Base-by-base conservation (phyloP, 2,888 invertebrate species). In the Hirtodrosophila duncani region DNA sequence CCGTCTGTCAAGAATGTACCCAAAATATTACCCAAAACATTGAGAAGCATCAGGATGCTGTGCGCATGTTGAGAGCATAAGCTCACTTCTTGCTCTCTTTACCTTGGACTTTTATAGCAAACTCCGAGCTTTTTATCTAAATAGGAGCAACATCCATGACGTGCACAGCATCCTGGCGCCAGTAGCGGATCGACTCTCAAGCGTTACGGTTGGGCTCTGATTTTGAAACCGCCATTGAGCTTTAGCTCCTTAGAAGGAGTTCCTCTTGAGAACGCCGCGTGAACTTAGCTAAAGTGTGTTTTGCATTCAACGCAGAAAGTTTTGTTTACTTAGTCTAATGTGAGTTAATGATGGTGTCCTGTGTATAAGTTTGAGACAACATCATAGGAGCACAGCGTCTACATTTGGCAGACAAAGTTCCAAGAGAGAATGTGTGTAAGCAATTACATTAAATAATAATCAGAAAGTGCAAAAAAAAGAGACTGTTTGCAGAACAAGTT, bases 101-200 rank as follows among this genome's bases (percentile, higher is more conserved):
- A 30, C 14, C 34, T n/a, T 9, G 1, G 20, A 23, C 11, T 37
- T 74, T 75, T 75, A 75, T 75, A 38, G 75, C 63, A 78, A 46
- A 16, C 10, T 41, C 31, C 16, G 30, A 62, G 75, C 59, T 74
- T 69, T 58, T 69, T 81, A 70, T 78, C 42, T 51, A 31, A 55
- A 39, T 34, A 31, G 7, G 10, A 36, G 26, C 45, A 62, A 50
- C 62, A 66, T 62, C 52, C 50, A 41, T 45, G 43, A 21, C 37
- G 39, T 8, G 37, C 23, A 16, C 24, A 17, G 9, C 18, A 27
- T 18, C 45, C 50, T 36, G 38, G 44, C 43, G 59, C 69, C 70
- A 82, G 82, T 82, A 68, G 81, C 77, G 67, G 83, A 83, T 68
- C 51, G 66, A 65, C 69, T 65, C 74, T 82, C 69, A 67, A 57